Base-by-base conservation (phyloP, 2,113 vertebrate genomes). In the Lampris megalopsis region DNA sequence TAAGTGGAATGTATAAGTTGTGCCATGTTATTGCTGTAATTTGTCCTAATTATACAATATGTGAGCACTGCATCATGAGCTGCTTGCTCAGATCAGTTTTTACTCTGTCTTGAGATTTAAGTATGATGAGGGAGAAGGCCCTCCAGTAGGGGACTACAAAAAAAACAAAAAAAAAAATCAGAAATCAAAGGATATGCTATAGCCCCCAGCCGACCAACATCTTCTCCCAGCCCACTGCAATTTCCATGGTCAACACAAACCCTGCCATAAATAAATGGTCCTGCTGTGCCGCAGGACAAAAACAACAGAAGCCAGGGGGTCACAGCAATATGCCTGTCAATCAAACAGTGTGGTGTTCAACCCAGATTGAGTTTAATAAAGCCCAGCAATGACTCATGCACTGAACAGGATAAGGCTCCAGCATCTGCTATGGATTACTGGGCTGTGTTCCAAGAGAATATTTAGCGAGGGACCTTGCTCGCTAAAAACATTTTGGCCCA, bases 391-490 rank as follows among this genome's bases (percentile, higher is more conserved):
- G 81, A 91, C 81, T 92, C 84, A 59, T 71, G 71, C 77, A 79
- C 74, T 82, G 73, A 79, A 87, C 78, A 71, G 84, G 78, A 68
- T 82, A 62, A 9, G 63, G 83, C 73, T 85, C 82, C 68, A 85
- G 90, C 88, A 91, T 91, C 88, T 93, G 88, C 90, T 91, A 88
- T 90, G 79, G 86, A 93, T 93, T 93, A 91, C 84, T 69, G 81
- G 85, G 88, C 86, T 89, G 87, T 90, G 84, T 87, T 88, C 82
- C 86, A 85, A 80, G 80, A 81, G 77, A 81, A 69, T 79, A 88
- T 87, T 89, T 80, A 84, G 73, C 24, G 52, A 48, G 63, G 64
- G 75, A 65, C 79, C 77, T 63, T 79, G 70, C 66, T 67, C 63
- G 76, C 73, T 79, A 79, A 84, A 88, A 83, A 59, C 56, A 58